Conservation (phyloP, 2,797 vertebrate genomes). For the Scarus forsteni region DNA sequence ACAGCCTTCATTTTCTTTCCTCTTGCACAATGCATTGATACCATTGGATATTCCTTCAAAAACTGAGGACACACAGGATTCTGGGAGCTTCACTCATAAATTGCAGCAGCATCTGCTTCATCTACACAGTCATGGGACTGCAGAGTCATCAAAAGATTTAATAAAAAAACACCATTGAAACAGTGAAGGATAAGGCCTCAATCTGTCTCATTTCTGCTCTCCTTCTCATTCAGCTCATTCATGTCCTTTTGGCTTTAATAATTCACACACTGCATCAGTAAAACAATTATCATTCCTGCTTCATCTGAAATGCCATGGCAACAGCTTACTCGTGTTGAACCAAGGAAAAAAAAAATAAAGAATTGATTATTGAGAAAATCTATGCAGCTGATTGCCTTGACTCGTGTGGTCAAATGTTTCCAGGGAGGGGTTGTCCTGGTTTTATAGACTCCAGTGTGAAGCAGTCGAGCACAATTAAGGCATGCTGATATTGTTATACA, state of each 20-base stretch:
- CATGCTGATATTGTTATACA: not conserved
- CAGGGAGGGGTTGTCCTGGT: not conserved
- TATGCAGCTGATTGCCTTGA: slow-evolving; percentile 9
- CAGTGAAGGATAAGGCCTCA: slow-evolving; percentile 36
- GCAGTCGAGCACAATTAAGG: too few relatives aligned
- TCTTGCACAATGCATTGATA: slow-evolving; percentile 63
- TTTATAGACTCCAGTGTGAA: not conserved
- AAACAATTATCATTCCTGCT: slow-evolving; percentile 75
- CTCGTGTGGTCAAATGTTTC: slow-evolving; percentile 14
- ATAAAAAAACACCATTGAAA: slow-evolving; percentile 41
- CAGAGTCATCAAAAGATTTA: slow-evolving; percentile 23
- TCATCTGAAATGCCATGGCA: slow-evolving; percentile 77
- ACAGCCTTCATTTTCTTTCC: slow-evolving; percentile 25
- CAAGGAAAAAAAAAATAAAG: slow-evolving; percentile 8
- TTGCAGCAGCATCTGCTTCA: slow-evolving; percentile 31
- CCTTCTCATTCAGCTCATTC: slow-evolving; percentile 54
- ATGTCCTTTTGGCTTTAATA: slow-evolving; percentile 70
- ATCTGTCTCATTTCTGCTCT: slow-evolving; percentile 52
- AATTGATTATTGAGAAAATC: slow-evolving; percentile 40
- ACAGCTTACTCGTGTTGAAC: slow-evolving; percentile 62
- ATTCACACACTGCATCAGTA: slow-evolving; percentile 65
- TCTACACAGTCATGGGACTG: slow-evolving; percentile 5
- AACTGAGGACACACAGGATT: slow-evolving; percentile 38
- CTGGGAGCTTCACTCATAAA: slow-evolving; percentile 34
- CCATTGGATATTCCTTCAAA: slow-evolving; percentile 58